phyloP scores from a whole-genome alignment of 2,888 invertebrate genomes.

The Netelia inedita region DNA sequence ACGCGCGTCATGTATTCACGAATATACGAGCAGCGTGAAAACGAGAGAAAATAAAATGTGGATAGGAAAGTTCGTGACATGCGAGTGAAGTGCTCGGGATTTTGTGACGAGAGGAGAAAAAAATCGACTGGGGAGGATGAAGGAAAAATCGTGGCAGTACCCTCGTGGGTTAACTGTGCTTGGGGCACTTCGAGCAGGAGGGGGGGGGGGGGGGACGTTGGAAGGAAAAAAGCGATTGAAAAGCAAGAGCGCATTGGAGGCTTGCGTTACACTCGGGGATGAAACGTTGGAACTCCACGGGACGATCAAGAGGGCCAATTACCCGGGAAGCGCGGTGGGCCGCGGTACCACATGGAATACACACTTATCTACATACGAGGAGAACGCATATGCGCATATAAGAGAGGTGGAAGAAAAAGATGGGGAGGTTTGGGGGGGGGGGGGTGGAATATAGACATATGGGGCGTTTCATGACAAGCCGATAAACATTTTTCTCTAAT shows the following conservation, averaged over 20 bases:
- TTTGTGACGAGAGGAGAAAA: conserved; percentile 19
- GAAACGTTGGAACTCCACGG: conserved; percentile 69
- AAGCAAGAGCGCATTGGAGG: conserved; percentile 72
- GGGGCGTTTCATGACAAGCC: not conserved
- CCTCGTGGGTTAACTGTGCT: conserved; percentile 11
- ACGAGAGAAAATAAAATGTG: conserved; percentile 31
- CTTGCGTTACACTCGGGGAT: conserved; percentile 37
- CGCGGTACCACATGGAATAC: conserved; percentile 62
- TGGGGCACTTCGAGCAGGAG: conserved; percentile 24
- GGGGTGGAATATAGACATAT: not conserved
- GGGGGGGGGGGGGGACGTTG: conserved; percentile 65
- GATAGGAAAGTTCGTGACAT: conserved; percentile 38
- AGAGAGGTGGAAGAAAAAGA: not conserved
- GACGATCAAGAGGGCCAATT: conserved; percentile 85
- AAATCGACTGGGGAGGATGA: conserved; percentile 58
- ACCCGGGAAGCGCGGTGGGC: conserved; percentile 72
- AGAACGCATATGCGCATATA: conserved; percentile 43
- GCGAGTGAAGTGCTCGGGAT: conserved; percentile 34
- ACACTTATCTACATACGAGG: conserved; percentile 69
- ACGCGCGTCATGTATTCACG: conserved; percentile 19
- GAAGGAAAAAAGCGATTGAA: conserved; percentile 78
- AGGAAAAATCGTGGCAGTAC: conserved; percentile 51
- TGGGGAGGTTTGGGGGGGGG: not conserved
- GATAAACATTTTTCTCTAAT: too few species aligned
- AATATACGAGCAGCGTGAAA: conserved; percentile 3